A percentile compares a stretch with the other conserved stretches of the same genome.
Conservation (phyloP, 2,113 vertebrate species). For the Phocoena sinus region DNA sequence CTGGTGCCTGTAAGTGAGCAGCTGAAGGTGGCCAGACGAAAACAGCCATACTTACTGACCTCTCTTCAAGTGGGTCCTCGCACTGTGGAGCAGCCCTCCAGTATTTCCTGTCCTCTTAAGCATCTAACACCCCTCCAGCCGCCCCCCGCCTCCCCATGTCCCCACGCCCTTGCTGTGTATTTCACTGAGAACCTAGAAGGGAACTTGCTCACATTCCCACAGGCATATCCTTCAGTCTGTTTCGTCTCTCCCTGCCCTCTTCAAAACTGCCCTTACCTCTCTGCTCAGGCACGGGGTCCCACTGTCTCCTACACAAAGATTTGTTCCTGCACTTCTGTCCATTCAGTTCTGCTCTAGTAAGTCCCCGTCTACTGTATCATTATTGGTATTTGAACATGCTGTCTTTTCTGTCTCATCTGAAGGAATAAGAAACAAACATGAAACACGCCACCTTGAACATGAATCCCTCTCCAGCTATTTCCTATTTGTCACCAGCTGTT, state of each 20-base stretch:
- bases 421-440: neutral
- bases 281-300: neutral
- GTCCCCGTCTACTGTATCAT: neutral
- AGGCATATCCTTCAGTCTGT: too few relatives aligned
- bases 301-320: neutral
- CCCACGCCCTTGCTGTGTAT: neutral
- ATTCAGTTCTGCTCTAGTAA: neutral
- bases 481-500: neutral
- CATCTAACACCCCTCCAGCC: neutral
- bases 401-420: neutral
- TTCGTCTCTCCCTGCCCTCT: neutral
- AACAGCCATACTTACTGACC: neutral
- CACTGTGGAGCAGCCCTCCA: neutral
- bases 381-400: neutral
- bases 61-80: neutral
- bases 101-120: neutral
- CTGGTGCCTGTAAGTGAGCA: neutral
- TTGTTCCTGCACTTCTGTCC: neutral
- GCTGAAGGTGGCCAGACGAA: neutral
- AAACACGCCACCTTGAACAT: neutral
- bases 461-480: neutral
- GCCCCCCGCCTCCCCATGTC: too few relatives aligned
- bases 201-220: neutral
- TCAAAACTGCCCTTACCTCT: neutral
- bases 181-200: neutral